phyloP scores from a whole-genome alignment of 2,888 invertebrate species.

The Mellilla xanthometata region DNA sequence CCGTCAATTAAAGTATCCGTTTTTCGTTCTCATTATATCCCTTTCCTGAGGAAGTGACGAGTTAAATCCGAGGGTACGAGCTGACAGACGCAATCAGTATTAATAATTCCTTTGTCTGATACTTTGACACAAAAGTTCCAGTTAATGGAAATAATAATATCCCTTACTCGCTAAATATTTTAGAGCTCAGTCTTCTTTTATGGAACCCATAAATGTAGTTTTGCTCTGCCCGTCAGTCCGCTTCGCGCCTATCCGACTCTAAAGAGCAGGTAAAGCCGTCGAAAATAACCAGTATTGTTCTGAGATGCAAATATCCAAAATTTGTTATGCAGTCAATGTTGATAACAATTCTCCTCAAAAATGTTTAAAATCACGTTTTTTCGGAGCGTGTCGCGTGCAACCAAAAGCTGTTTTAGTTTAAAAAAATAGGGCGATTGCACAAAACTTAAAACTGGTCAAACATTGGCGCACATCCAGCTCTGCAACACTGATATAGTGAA shows the following conservation, averaged over 20 bases:
- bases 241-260: too few relatives aligned
- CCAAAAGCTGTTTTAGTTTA: constrained; percentile 61
- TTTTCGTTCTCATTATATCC: constrained; percentile 70
- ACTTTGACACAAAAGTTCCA: too few relatives aligned
- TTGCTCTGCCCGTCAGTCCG: too few relatives aligned
- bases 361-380: constrained; percentile 26
- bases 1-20: constrained; percentile 78
- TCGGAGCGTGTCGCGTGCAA: constrained; percentile 68
- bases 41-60: constrained; percentile 60
- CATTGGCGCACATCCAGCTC: constrained; percentile 71
- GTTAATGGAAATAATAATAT: too few relatives aligned
- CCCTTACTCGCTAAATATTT: too few relatives aligned
- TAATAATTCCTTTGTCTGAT: constrained; percentile 13
- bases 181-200: too few relatives aligned
- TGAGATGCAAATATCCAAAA: too few relatives aligned
- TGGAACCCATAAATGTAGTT: too few relatives aligned
- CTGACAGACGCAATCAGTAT: constrained; percentile 43
- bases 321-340: too few relatives aligned
- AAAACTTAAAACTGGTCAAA: constrained; percentile 71
- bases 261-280: too few relatives aligned
- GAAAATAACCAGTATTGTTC: too few relatives aligned
- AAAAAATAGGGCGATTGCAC: constrained; percentile 81
- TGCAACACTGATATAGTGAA: constrained; percentile 67
- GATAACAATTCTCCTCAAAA: background rate
- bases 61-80: constrained; percentile 64